Conservation (phyloP, 2,113 vertebrate species). For the Nesoenas mayeri region DNA sequence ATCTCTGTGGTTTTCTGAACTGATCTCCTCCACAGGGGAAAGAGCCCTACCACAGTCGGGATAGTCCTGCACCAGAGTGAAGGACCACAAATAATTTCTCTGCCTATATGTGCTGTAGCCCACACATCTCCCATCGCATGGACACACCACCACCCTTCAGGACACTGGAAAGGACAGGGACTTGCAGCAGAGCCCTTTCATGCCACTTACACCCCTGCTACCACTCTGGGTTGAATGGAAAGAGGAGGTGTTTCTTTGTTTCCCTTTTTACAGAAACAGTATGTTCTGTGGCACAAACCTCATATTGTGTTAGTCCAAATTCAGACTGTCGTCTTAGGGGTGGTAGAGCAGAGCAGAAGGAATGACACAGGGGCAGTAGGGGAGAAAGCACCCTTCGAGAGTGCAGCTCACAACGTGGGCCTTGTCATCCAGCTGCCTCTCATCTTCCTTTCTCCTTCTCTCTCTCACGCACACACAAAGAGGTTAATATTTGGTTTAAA, state of each 20-base stretch:
- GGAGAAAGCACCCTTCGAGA: not conserved
- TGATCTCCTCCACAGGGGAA: not conserved
- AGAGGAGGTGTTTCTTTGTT: not conserved
- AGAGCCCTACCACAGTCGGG: not conserved
- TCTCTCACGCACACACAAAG: not conserved
- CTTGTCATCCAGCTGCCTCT: constrained; percentile 17
- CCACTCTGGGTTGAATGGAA: not conserved
- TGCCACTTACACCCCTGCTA: not conserved
- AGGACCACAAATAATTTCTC: not conserved
- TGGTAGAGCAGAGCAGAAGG: not conserved
- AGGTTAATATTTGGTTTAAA: constrained; percentile 53
- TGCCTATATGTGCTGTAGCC: fast-evolving
- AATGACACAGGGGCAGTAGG: not conserved
- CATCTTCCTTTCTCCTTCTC: not conserved
- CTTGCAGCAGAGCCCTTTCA: not conserved
- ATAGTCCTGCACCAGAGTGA: not conserved
- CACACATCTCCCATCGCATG: fast-evolving
- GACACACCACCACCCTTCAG: not conserved
- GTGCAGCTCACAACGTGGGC: not conserved
- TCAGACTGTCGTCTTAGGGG: not conserved
- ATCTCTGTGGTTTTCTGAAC: not conserved
- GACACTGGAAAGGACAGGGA: not conserved
- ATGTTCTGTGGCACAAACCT: not conserved
- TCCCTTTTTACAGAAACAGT: not conserved
- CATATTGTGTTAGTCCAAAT: not conserved